A percentile compares a stretch with the other conserved stretches of the same genome.
These are phyloP conservation scores for Pteromalus puparum DNA, from an alignment of 1,140 invertebrate species.

Conservation along the genomic window DNA sequence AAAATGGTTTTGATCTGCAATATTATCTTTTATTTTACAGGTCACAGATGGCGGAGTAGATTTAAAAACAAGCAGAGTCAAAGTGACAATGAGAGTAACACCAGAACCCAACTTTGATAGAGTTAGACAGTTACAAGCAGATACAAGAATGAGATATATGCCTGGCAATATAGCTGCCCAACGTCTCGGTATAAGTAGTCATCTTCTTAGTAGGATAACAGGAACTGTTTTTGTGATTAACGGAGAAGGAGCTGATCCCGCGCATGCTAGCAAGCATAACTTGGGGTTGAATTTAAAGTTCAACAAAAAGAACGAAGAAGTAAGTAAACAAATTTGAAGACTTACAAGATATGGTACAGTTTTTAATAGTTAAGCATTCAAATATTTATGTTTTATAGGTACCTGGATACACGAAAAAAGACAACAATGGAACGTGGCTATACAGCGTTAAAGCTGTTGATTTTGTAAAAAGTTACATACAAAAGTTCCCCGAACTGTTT, in stretches of 20 bases:
- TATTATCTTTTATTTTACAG: constrained; percentile 47
- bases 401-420: constrained; percentile 87
- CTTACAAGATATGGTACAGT: constrained; percentile 31
- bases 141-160: constrained; percentile 64
- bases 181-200: constrained; percentile 79
- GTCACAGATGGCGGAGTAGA: constrained; percentile 70
- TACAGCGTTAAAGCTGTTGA: constrained; percentile 88
- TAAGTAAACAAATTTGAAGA: constrained; percentile 63
- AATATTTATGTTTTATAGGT: constrained; percentile 76
- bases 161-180: constrained; percentile 70
- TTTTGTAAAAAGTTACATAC: constrained; percentile 82
- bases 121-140: constrained; percentile 56
- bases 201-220: constrained; percentile 88
- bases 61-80: constrained; percentile 75
- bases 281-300: constrained; percentile 95
- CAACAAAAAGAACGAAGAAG: constrained; percentile 85
- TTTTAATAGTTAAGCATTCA: constrained; percentile 29
- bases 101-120: constrained; percentile 74
- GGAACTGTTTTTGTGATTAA: constrained; percentile 84
- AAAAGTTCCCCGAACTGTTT: constrained; percentile 86
- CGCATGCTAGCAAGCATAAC: constrained; percentile 81
- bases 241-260: constrained; percentile 60
- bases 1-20: neutral
- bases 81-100: constrained; percentile 73
- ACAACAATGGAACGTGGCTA: constrained; percentile 82